These are phyloP conservation scores for Pseudorhombus dupliciocellatus DNA, from an alignment of 2,113 vertebrate species.

Conservation along the genomic window DNA sequence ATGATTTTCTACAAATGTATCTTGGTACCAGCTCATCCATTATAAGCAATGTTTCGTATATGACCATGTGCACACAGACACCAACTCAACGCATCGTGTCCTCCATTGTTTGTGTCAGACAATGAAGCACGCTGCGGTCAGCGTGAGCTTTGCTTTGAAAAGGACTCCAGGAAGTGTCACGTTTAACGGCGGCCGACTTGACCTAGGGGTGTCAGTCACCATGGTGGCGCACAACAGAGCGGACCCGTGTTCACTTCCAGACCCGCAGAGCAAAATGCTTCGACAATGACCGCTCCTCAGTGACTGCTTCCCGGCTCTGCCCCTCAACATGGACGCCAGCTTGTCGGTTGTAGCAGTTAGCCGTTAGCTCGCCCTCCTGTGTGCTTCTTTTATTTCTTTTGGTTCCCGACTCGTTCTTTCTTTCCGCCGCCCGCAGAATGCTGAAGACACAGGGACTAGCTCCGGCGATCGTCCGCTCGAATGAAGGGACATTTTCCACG, in stretches of 20 bases:
- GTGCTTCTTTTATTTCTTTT: conserved; percentile 9
- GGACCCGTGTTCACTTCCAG: conserved; percentile 62
- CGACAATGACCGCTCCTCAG: conserved; percentile 27
- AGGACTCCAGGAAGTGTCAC: neutral
- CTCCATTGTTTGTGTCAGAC: neutral
- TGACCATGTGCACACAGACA: neutral
- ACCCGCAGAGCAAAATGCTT: conserved; percentile 23
- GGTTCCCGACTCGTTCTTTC: conserved; percentile 54
- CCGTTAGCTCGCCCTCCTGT: conserved; percentile 27
- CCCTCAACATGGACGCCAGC: conserved; percentile 51
- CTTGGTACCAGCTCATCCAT: too few relatives aligned
- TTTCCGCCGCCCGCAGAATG: conserved; percentile 70
- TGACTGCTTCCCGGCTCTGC: conserved; percentile 6
- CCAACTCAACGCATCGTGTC: neutral
- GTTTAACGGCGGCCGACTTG: neutral
- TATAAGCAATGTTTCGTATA: too few relatives aligned
- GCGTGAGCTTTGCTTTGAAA: conserved; percentile 58
- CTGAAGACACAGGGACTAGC: conserved; percentile 68
- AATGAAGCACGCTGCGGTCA: neutral
- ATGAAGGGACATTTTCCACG: conserved; percentile 35
- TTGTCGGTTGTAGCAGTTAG: conserved; percentile 35
- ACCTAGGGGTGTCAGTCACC: conserved; percentile 75
- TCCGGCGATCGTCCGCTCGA: conserved; percentile 48
- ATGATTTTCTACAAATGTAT: too few relatives aligned
- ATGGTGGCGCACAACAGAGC: conserved; percentile 82